Percentiles rank a stretch among this genome's conserved stretches.
These are phyloP conservation scores for Epizoanthus rinbou DNA, from an alignment of 92 coral and sea anemone genomes.

Conservation along the genomic window DNA sequence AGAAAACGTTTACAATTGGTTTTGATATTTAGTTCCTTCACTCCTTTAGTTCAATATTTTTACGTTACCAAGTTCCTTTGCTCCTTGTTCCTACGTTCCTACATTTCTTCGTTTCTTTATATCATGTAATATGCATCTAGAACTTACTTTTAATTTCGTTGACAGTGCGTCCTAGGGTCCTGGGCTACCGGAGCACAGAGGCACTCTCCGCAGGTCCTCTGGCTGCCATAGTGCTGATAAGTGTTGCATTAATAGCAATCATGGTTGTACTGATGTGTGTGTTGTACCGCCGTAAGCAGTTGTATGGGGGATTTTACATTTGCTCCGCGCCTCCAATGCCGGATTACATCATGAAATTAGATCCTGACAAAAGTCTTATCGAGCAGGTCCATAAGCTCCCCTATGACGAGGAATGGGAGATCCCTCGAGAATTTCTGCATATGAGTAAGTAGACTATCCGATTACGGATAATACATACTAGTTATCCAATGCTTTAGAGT, in stretches of 20 bases:
- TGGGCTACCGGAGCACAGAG: constrained; percentile 11
- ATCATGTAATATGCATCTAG: no score
- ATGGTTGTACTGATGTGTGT: constrained; percentile 62
- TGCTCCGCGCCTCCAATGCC: constrained; percentile 95
- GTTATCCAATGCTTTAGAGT: not conserved
- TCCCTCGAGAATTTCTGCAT: constrained; percentile 77
- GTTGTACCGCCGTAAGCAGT: constrained; percentile 77
- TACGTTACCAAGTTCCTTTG: not conserved
- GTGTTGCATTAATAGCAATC: constrained; percentile 52
- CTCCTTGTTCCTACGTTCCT: not conserved
- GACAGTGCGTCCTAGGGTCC: constrained; percentile 44
- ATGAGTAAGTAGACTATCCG: constrained; percentile 55
- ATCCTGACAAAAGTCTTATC: constrained; percentile 69
- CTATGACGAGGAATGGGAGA: constrained; percentile 88
- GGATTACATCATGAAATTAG: constrained; percentile 89
- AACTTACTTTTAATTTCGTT: not conserved
- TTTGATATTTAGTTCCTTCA: not conserved
- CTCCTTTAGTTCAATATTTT: not conserved
- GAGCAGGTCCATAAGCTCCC: constrained; percentile 94
- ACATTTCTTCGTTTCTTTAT: not conserved
- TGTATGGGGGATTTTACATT: constrained; percentile 93
- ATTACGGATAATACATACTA: not conserved
- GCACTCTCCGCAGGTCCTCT: constrained; percentile 44
- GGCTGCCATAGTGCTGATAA: constrained; percentile 57
- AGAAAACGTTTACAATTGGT: no score